Base-by-base conservation (phyloP, 1,140 invertebrate genomes). In the Ceratina australensis region DNA sequence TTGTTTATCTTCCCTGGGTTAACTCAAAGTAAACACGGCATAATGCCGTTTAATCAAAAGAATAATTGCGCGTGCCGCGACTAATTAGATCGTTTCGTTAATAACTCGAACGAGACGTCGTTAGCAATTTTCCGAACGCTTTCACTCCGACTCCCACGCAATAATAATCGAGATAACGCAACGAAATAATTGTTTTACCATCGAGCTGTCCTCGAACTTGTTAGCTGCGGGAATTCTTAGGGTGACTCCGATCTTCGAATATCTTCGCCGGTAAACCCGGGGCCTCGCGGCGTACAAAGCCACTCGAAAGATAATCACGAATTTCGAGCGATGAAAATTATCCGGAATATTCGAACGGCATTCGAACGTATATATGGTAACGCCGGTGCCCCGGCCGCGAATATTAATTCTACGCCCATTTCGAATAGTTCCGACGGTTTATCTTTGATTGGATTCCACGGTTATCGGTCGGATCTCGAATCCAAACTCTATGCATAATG, bases 361-460 rank as follows among this genome's bases (percentile, higher is more conserved):
- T 82, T 72, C 67, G 63, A 82, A 71, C 47, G 50, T 33, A 33
- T 33, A 33, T 33, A 33, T 33, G 33, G 33, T 2, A 33, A 33
- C 33, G 33, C 33, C 33, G 33, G 33, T 2, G 74, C 26, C 66
- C 20, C 65, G 42, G 72, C 65, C 80, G 50, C 24, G 61, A 33
- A 71, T 57, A 73, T 82, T 82, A 81, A 82, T 82, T 82, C 68
- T 81, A 57, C 63, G 60, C 22, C 56, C 66, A 76, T 61, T 65
- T 80, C 78, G 72, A 72, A 76, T 80, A 80, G 75, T 82, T 82
- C 57, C 57, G 64, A 49, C 63, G 52, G 69, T 52, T 82, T 82
- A 81, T 78, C 52, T 78, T 63, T 67, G 64, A 83, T 80, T 69
- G 54, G 56, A 68, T 78, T 78, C 75, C 66, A 26, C 33, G 33